phyloP scores from a whole-genome alignment of 2,888 invertebrate genomes.

The Meghimatium bilineatum region DNA sequence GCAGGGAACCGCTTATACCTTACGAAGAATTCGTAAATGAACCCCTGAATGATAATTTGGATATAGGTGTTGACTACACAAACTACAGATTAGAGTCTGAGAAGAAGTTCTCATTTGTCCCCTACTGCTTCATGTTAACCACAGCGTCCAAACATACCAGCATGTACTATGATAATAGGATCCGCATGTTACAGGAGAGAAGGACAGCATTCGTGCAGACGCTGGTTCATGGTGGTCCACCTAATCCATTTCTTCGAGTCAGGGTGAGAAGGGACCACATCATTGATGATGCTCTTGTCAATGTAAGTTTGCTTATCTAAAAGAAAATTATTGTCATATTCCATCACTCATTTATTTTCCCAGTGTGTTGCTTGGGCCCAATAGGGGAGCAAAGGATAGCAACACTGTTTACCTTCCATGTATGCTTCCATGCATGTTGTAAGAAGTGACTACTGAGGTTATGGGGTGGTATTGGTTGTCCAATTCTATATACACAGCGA shows the following conservation, averaged over 20 bases:
- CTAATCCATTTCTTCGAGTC: constrained; percentile 83
- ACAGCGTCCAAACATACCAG: constrained; percentile 94
- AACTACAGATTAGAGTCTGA: constrained; percentile 83
- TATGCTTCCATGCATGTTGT: no score
- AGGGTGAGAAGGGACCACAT: constrained; percentile 86
- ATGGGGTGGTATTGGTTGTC: no score
- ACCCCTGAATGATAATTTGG: constrained; percentile 91
- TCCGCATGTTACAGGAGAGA: constrained; percentile 95
- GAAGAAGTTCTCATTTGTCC: constrained; percentile 86
- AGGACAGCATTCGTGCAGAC: constrained; percentile 90
- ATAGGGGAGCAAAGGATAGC: no score
- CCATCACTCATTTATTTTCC: no score
- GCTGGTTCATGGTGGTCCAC: constrained; percentile 85
- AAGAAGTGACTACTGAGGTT: no score
- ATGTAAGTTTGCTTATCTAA: constrained; percentile 81
- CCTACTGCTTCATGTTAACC: constrained; percentile 92
- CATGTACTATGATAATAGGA: constrained; percentile 94
- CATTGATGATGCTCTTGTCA: constrained; percentile 93
- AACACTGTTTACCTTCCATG: no score
- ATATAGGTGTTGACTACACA: constrained; percentile 95
- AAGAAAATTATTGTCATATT: no score
- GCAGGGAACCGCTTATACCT: constrained; percentile 88
- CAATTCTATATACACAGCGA: no score
- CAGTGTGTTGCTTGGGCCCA: no score
- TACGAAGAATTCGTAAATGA: constrained; percentile 96